These are phyloP conservation scores for Halesus radiatus DNA, from an alignment of 1,140 invertebrate genomes.

Conservation along the genomic window DNA sequence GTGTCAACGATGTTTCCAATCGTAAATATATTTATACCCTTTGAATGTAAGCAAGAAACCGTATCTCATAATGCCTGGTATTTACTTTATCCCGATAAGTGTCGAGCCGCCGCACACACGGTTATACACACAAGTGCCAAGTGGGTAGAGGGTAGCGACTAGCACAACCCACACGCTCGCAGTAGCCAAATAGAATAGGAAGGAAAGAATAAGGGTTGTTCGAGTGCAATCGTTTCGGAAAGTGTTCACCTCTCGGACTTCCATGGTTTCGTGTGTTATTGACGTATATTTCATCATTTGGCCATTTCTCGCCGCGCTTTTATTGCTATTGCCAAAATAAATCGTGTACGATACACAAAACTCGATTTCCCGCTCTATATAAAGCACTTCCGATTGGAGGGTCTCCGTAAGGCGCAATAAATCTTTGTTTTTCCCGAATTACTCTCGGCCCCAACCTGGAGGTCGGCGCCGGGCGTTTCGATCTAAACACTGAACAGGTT, in stretches of 20 bases:
- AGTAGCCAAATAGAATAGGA: background rate
- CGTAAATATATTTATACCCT: too few relatives aligned
- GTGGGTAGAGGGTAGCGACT: too few relatives aligned
- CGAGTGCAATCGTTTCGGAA: constrained; percentile 14
- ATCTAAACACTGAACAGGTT: constrained; percentile 8
- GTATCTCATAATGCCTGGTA: too few relatives aligned
- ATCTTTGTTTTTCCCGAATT: constrained; percentile 53
- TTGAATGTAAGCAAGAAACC: too few relatives aligned
- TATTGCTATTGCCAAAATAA: constrained; percentile 56
- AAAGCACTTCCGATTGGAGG: constrained; percentile 44
- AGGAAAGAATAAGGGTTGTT: constrained; percentile 2
- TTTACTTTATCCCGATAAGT: too few relatives aligned
- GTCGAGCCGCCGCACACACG: too few relatives aligned
- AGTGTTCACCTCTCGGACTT: constrained; percentile 8
- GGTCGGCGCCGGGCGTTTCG: constrained; percentile 38
- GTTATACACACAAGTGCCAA: too few relatives aligned
- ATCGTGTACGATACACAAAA: constrained; percentile 56
- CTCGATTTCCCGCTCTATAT: constrained; percentile 53
- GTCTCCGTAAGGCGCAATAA: constrained; percentile 48
- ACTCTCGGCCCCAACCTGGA: constrained; percentile 40
- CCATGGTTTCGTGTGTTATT: constrained; percentile 40
- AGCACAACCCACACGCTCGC: too few relatives aligned
- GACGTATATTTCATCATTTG: constrained; percentile 56
- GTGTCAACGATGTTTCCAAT: too few relatives aligned
- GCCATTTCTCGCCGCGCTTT: constrained; percentile 51